Evolutionary conservation across 2,888 invertebrate genomes (phyloP), one percentile per base, ranked within the genome.

Genomic region (Drosophila aldrichi): DNA sequence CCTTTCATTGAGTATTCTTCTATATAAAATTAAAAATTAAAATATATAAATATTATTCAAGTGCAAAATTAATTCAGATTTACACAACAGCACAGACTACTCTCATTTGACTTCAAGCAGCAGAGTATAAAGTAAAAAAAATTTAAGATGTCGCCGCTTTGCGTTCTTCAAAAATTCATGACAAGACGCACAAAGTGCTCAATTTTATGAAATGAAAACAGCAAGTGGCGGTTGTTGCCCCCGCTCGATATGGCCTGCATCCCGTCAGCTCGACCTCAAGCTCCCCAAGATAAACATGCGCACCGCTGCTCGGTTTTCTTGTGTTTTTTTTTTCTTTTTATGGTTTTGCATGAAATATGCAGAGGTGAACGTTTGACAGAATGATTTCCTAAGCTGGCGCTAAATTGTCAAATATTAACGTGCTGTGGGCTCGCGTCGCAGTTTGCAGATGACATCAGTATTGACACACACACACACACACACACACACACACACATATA

Each of bases 171-270:
- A 89, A 88, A 77, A 85, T 85, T 88, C 80, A 85, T 85, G 88
- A 82, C 77, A 88, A 88, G 82, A 71, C 82, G 73, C 72, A 82
- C 74, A 89, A 85, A 89, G 89, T 85, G 88, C 84, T 84, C 77
- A 84, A 85, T 71, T 88, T 85, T 85, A 79, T 85, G 86, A 82
- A 89, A 84, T 82, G 77, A 88, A 79, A 89, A 75, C 74, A 77
- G 74, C 66, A 74, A 84, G 70, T 70, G 82, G 73, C 60, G 64
- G 74, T 84, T 72, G 70, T 70, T 70, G 72, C 54, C 56, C 64
- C 51, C 57, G 40, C 29, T 12, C 6, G 29, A 5, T 14, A 36
- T 18, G 41, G 43, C 25, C 49, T 2, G 16, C n/a, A 8, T 16
- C 22, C 41, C 34, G 34, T 20, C 49, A 14, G 57, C 18, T 29